Percentiles rank a stretch among this genome's conserved stretches.
Evolutionary conservation across 2,113 vertebrate genomes (phyloP).

Genomic region (Strigops habroptila): DNA sequence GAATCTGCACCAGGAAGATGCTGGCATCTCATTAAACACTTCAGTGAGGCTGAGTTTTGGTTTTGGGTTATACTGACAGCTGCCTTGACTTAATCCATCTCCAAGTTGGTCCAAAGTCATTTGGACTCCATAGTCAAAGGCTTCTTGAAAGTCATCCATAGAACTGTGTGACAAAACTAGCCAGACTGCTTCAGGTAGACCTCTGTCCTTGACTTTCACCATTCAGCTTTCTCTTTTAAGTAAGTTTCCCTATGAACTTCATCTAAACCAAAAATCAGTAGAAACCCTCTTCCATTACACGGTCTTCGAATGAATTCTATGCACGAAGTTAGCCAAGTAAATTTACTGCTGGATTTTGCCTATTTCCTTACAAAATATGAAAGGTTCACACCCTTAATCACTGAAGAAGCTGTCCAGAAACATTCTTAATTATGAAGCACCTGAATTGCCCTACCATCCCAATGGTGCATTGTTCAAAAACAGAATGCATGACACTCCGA

Average conservation of each 20-base stretch:
- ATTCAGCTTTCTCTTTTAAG: background rate
- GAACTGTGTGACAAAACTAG: background rate
- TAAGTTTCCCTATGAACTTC: background rate
- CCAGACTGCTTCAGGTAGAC: background rate
- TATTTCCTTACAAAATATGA: background rate
- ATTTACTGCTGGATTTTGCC: background rate
- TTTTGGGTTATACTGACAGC: background rate
- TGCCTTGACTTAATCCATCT: background rate
- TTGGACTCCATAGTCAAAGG: background rate
- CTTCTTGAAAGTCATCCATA: background rate
- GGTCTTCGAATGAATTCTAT: background rate
- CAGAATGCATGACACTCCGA: accelerated
- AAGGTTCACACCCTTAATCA: background rate
- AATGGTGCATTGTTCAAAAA: background rate
- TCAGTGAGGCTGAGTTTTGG: background rate
- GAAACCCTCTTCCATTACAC: background rate
- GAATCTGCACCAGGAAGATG: background rate
- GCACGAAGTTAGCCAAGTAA: background rate
- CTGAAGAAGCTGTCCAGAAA: background rate
- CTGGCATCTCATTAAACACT: background rate
- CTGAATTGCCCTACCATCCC: background rate
- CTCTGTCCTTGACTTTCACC: background rate
- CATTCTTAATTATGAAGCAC: background rate
- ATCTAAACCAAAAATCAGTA: background rate
- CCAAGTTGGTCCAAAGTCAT: background rate